A percentile compares a stretch with the other conserved stretches of the same genome.
phyloP scores from a whole-genome alignment of 2,113 vertebrate genomes.

The Pleuronectes platessa region DNA sequence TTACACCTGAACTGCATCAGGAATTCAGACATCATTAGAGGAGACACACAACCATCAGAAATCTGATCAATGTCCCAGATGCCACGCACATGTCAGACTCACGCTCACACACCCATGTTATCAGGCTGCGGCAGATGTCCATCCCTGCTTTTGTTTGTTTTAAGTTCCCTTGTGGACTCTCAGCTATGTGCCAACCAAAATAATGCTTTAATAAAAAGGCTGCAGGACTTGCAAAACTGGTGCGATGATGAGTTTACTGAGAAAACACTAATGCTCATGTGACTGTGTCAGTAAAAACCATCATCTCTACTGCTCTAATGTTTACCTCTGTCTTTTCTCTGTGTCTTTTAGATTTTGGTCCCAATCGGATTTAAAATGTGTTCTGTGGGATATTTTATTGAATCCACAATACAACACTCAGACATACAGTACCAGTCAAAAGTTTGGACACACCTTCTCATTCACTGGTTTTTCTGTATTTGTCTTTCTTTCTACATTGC shows the following conservation, averaged over 20 bases:
- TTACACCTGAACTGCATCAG: neutral
- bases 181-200: neutral
- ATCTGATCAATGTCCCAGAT: neutral
- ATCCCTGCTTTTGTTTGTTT: neutral
- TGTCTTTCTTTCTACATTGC: too few species aligned
- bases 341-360: neutral
- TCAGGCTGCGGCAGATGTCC: neutral
- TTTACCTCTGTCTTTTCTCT: neutral
- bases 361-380: too few species aligned
- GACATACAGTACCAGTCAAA: too few species aligned
- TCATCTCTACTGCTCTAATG: neutral
- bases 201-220: neutral
- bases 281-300: neutral
- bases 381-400: too few species aligned
- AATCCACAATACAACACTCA: too few species aligned
- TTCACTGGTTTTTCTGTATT: too few species aligned
- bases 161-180: neutral
- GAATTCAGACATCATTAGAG: neutral
- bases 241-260: neutral
- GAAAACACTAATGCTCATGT: neutral
- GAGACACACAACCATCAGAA: constrained; percentile 26
- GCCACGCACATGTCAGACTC: neutral
- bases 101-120: neutral
- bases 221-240: neutral
- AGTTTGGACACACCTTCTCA: too few species aligned